These are phyloP conservation scores for Scotopteryx bipunctaria DNA, from an alignment of 2,888 invertebrate species.

Conservation along the genomic window DNA sequence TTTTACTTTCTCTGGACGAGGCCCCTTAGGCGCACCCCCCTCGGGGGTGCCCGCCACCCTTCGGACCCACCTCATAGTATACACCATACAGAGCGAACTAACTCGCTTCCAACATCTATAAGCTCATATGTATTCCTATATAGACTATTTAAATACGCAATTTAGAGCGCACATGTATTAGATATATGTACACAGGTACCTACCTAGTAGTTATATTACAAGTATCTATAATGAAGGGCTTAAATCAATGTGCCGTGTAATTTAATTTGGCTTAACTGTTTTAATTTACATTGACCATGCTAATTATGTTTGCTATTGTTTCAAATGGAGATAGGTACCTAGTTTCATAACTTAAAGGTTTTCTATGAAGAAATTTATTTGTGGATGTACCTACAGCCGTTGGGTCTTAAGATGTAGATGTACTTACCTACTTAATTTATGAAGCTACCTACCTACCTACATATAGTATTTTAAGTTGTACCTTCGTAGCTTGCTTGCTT, in stretches of 20 bases:
- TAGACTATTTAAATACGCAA: slow-evolving; percentile 79
- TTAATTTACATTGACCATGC: slow-evolving; percentile 52
- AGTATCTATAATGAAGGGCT: slow-evolving; percentile 48
- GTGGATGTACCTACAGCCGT: no score
- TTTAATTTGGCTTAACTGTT: slow-evolving; percentile 60
- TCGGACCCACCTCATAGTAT: slow-evolving; percentile 72
- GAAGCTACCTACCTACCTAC: no score
- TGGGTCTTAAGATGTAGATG: no score
- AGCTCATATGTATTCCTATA: slow-evolving; percentile 71
- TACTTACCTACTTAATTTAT: no score
- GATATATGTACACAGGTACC: slow-evolving; percentile 29
- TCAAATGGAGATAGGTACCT: slow-evolving; percentile 19
- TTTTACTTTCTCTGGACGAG: slow-evolving; percentile 83
- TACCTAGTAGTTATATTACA: not conserved
- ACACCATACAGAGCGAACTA: slow-evolving; percentile 79
- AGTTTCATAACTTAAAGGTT: not conserved
- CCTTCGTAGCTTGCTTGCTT: not conserved
- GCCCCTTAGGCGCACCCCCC: slow-evolving; percentile 74
- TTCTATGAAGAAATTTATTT: no score
- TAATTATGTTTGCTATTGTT: slow-evolving; percentile 35
- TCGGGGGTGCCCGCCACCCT: slow-evolving; percentile 48
- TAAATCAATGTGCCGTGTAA: slow-evolving; percentile 69
- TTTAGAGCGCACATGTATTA: slow-evolving; percentile 62
- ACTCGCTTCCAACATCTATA: slow-evolving; percentile 78
- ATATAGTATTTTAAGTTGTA: no score